Base-by-base conservation (phyloP, 2,113 vertebrate genomes). In the Brachyhypopomus occidentalis region DNA sequence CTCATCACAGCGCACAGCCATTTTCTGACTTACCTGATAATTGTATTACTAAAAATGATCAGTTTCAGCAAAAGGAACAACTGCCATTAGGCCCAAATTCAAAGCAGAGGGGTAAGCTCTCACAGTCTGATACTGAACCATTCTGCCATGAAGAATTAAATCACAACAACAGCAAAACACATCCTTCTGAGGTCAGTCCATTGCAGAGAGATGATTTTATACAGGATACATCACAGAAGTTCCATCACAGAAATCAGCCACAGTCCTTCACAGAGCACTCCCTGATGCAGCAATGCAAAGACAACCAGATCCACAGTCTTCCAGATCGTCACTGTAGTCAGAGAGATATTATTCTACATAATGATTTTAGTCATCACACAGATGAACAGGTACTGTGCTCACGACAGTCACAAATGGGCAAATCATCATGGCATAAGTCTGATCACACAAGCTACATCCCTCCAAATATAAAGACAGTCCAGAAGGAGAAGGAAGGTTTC, bases 21-120 rank as follows among this genome's bases (percentile, higher is more conserved):
- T 45, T 52, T 3, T 66, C 60, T 27, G 79, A 75, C 19, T 17
- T 19, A 34, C 9, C 55, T 30, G 36, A n/a, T 60, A 23, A 22
- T 27, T 9, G 7, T 25, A 56, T 23, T 67, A 23, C 48, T 45
- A 12, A 67, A 2, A 4, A 36, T 34, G 17, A 41, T 19, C 30
- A 67, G 16, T 36, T 67, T 67, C 9, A 14, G 27, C 78, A 63
- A 73, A 55, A n/a, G 5, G 63, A 52, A 27, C 45, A 74, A 75
- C 12, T 17, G 6, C 52, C 67, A 7, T 17, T 69, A 58, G 64
- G 69, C 22, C 45, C 45, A 5, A 78, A 69, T 34, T 19, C 34
- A 56, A 20, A 19, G 23, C 48, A 56, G n/a, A 52, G 45, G 12
- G 45, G 12, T 52, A 52, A 52, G 12, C 45, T 38, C 34, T 38